These are phyloP conservation scores for Halictus ligatus DNA, from an alignment of 2,888 invertebrate species.

Conservation along the genomic window DNA sequence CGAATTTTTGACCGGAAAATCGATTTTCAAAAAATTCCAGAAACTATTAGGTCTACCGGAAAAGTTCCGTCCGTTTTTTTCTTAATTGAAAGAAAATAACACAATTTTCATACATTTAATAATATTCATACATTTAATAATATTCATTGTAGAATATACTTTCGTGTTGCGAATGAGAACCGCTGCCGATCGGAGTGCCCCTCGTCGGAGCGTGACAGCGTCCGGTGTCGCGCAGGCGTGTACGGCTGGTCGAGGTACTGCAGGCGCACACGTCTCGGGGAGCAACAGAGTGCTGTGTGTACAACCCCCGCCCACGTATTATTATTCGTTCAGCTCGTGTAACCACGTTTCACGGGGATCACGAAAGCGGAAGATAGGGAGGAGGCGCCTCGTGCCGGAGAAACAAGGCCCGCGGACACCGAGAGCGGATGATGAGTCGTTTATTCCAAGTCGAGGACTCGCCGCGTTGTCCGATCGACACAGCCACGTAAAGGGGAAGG, in stretches of 20 bases:
- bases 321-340: slow-evolving; percentile 75
- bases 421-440: slow-evolving; percentile 77
- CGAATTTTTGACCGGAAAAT: too few species aligned
- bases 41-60: too few species aligned
- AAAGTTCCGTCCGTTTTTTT: too few species aligned
- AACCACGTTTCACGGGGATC: slow-evolving; percentile 78
- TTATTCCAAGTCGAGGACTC: slow-evolving; percentile 44
- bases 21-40: too few species aligned
- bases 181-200: slow-evolving; percentile 29
- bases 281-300: slow-evolving; percentile 82
- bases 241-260: slow-evolving; percentile 68
- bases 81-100: too few species aligned
- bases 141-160: too few species aligned
- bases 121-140: too few species aligned
- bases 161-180: slow-evolving; percentile 24
- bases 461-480: slow-evolving; percentile 44
- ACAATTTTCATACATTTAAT: too few species aligned
- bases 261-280: slow-evolving; percentile 77
- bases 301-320: slow-evolving; percentile 82
- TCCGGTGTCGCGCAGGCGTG: slow-evolving; percentile 68
- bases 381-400: background rate
- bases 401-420: slow-evolving; percentile 23
- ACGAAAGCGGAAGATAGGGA: slow-evolving; percentile 51
- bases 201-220: slow-evolving; percentile 11
- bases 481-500: slow-evolving; percentile 61